Evolutionary conservation across 2,113 vertebrate genomes (phyloP), one percentile per base, ranked within the genome.

Genomic region (Cnemophilus loriae): DNA sequence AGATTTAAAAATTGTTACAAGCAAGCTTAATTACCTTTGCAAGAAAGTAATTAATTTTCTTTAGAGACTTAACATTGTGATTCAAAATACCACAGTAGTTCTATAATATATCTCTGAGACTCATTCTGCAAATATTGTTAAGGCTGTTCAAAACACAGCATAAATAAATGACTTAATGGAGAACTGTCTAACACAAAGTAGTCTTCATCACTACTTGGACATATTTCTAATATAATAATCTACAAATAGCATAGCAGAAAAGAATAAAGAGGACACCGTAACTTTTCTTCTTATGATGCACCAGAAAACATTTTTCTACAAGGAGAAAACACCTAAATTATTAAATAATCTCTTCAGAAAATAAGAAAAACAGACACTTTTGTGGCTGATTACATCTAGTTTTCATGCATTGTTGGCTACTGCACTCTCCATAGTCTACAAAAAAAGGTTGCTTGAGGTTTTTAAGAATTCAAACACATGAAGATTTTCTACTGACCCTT

Each of bases 31-130:
- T 89, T 95, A 90, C 60, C 68, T 96, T 91, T 89, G 75, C 42
- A 88, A 91, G 73, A 91, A 89, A 84, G 8, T 4, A 3, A 87
- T 75, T 93, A 74, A 68, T 95, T 97, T 95, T 80, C 68, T 89
- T 46, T 70, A 30, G 76, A 71, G 42, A 57, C 41, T 95, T 92
- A 93, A 78, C 39, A 3, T 23, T 82, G 32, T 7, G 15, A 75
- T 96, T 90, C 61, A 79, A 90, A 95, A 84, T 41, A 93, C 65
- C 42, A 57, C 65, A 92, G 32, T 91, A 90, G 46, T 44, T 81
- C 49, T 59, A 53, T 79, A 90, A 50, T 50, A 67, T 70, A 81
- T 79, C 81, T 87, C 56, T 79, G 47, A 94, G 79, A 52, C 32
- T 92, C 23, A 55, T 83, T 63, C 82, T 95, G 61, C 53, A 89